Evolutionary conservation across 1,140 invertebrate species (phyloP), one percentile per base, ranked within the genome.

Genomic region (Lepidurus couesii): DNA sequence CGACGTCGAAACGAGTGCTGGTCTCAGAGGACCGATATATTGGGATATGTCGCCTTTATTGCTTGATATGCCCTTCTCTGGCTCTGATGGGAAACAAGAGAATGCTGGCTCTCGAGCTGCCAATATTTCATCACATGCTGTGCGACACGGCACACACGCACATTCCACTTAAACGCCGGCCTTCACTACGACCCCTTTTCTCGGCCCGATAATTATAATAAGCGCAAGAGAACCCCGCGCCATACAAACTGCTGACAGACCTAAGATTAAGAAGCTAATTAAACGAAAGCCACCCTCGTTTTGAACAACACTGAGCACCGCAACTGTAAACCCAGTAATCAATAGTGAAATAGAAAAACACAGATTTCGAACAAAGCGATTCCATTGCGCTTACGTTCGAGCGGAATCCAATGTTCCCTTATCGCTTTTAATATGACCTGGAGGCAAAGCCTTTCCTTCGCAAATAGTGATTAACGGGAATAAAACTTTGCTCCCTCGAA

Each of bases 21-120:
- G 53, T 65, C 53, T 9, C 53, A 21, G 34, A 34, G 34, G 34
- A 34, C 2, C 53, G 21, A 65, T 16, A 7, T 65, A 65, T 65
- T 65, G 16, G 9, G 53, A 21, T 16, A 16, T 21, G 21, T 65
- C n/a, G 5, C 21, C 13, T 21, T 9, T 65, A 65, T 65, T 21
- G 53, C 16, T 65, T 21, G 53, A 65, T 65, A 65, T 65, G 21
- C 34, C 34, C 34, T 34, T 65, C 21, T 65, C 53, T 65, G 16
- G 9, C 53, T 13, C 13, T 65, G 7, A 21, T 13, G 53, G 53
- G 13, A 21, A 47, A 47, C 16, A 47, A 47, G 45, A 11, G 45
- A 47, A 65, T 21, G 53, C 53, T 65, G 53, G 21, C 53, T 65
- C 53, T 16, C 53, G 16, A 65, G 53, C 53, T 65, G 53, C 53